Evolutionary conservation across 2,113 vertebrate species (phyloP).

Genomic region (Micromys minutus): DNA sequence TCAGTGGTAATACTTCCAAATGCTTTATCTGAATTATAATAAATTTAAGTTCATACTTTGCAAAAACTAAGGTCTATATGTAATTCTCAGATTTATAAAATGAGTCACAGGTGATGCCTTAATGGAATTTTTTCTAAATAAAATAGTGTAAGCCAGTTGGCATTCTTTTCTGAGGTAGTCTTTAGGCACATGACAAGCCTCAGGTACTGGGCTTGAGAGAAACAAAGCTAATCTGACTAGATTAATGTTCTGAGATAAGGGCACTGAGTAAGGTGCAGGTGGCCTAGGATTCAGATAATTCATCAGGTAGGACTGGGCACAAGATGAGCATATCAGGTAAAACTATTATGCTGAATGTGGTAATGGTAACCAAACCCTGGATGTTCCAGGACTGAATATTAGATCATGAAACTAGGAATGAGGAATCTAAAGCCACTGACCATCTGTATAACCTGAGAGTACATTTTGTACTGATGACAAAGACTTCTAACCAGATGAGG

Average conservation of each 20-base stretch:
- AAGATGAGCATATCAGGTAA: background rate
- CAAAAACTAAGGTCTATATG: background rate
- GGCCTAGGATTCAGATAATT: background rate
- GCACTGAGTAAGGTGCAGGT: background rate
- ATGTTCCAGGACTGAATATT: background rate
- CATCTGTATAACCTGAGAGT: no score
- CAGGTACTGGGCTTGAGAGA: background rate
- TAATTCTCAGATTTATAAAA: constrained; percentile 26
- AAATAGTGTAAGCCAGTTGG: background rate
- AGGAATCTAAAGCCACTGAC: background rate
- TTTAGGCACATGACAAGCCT: background rate
- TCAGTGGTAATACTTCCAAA: background rate
- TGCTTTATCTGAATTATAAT: background rate
- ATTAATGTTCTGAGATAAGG: background rate
- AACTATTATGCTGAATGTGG: background rate
- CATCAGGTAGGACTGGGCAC: background rate
- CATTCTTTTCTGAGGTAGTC: background rate
- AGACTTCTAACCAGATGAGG: background rate
- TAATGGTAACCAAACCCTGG: fast-evolving
- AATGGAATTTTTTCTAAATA: background rate
- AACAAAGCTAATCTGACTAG: background rate
- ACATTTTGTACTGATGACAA: background rate
- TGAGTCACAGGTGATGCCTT: background rate
- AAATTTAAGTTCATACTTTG: background rate
- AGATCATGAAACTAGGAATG: background rate